Evolutionary conservation across 2,113 vertebrate species (phyloP).

Genomic region (Ranitomeya variabilis): DNA sequence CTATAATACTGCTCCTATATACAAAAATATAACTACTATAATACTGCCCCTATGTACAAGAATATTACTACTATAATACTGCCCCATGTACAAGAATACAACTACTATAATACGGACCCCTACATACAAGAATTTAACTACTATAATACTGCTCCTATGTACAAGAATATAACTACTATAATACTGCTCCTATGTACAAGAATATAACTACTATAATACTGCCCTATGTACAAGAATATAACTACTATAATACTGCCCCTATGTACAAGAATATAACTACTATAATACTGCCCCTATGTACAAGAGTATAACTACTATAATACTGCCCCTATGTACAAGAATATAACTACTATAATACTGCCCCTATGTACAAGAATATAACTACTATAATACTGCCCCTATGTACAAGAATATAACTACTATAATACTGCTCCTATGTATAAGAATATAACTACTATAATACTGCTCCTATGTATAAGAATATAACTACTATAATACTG

Average conservation of each 20-base stretch:
- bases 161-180: slow-evolving; percentile 2
- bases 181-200: not conserved
- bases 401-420: not conserved
- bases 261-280: no score
- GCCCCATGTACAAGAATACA: not conserved
- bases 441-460: no score
- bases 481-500: slow-evolving; percentile 18
- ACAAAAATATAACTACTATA: not conserved
- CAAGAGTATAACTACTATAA: no score
- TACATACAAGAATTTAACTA: slow-evolving; percentile 3
- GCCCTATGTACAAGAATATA: not conserved
- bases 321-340: no score
- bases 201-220: slow-evolving; percentile 14
- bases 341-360: no score
- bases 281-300: no score
- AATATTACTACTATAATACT: slow-evolving; percentile 11
- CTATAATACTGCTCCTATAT: not conserved
- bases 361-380: no score
- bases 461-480: not conserved
- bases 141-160: not conserved
- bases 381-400: no score
- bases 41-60: not conserved
- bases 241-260: not conserved
- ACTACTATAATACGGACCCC: not conserved
- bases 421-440: not conserved